Percentiles rank a stretch among this genome's conserved stretches.
Conservation (phyloP, 2,888 invertebrate genomes). For the Petrophora chlorosata region DNA sequence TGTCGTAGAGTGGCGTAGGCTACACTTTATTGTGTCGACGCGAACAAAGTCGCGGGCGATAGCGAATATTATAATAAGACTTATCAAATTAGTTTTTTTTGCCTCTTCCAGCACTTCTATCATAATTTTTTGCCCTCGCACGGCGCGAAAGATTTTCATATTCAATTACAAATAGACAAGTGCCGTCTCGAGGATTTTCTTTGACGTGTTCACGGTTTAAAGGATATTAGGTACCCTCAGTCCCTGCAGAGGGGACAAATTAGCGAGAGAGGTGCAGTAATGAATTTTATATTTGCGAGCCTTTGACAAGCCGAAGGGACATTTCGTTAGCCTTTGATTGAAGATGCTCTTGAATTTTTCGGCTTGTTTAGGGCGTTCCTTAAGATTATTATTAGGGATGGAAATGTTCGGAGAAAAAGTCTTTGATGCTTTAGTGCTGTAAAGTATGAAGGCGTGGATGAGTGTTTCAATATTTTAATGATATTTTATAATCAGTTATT, state of each 20-base stretch:
- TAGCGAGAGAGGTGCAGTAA: slow-evolving; percentile 62
- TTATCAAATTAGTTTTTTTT: too few relatives aligned
- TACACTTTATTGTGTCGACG: too few relatives aligned
- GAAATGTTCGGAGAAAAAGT: slow-evolving; percentile 7
- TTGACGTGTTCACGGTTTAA: slow-evolving; percentile 75
- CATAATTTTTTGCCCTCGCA: slow-evolving; percentile 50
- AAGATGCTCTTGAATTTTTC: slow-evolving; percentile 38
- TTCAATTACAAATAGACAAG: slow-evolving; percentile 83
- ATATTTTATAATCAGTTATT: too few relatives aligned
- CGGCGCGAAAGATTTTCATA: slow-evolving; percentile 78
- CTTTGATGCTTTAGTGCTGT: slow-evolving; percentile 14
- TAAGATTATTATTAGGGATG: slow-evolving; percentile 11
- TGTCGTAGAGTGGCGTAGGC: too few relatives aligned
- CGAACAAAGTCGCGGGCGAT: neutral
- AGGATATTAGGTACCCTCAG: slow-evolving; percentile 70
- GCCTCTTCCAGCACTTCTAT: slow-evolving; percentile 37
- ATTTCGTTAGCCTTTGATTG: slow-evolving; percentile 47
- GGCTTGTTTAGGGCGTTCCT: slow-evolving; percentile 22
- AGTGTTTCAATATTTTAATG: too few relatives aligned
- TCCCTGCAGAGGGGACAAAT: slow-evolving; percentile 53
- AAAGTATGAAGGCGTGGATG: too few relatives aligned
- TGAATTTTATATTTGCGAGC: slow-evolving; percentile 62
- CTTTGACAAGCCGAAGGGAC: slow-evolving; percentile 41
- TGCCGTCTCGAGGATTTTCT: slow-evolving; percentile 73
- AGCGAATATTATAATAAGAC: neutral